Evolutionary conservation across 2,113 vertebrate genomes (phyloP), one percentile per base, ranked within the genome.

Genomic region (Setophaga coronata): DNA sequence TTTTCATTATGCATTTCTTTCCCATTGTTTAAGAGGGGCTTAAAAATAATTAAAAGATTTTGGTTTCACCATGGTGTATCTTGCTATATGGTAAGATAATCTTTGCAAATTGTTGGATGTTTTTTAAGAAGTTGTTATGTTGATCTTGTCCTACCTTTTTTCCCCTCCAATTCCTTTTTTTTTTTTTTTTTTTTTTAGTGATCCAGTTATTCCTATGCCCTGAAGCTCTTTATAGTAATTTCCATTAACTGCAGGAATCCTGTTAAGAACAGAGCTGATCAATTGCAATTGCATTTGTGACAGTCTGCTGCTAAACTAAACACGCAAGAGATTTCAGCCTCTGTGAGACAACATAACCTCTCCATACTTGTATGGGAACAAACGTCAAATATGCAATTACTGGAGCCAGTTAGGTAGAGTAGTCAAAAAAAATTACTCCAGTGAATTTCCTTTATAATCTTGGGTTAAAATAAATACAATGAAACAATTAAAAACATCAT

Each of bases 211-310:
- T 94, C 82, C 72, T 94, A 3, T 96, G 89, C 95, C 96, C 93
- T 82, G 94, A 95, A 96, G 95, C 90, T 93, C 93, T 90, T 95
- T 92, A 81, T 72, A 96, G 95, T 94, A 97, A 96, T 97, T 97
- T 97, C 94, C 93, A 97, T 97, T 96, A 97, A 96, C 97, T 97
- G 90, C 97, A 93, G 94, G 95, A 97, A 97, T 97, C 95, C 96
- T 95, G 96, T 96, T 97, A 96, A 93, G 86, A 80, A 90, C 94
- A 95, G 92, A 93, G 67, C 48, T 93, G 93, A 96, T 97, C 96
- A 95, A 97, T 97, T 97, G 93, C 95, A 97, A 97, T 96, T 95
- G 93, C 96, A 95, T 96, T 96, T 97, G 95, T 97, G 94, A 93
- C 92, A 96, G 92, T 82, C 94, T 97, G 89, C 93, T 95, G 95